Evolutionary conservation across 1,140 invertebrate species (phyloP).

Genomic region (Trichoplusia ni): DNA sequence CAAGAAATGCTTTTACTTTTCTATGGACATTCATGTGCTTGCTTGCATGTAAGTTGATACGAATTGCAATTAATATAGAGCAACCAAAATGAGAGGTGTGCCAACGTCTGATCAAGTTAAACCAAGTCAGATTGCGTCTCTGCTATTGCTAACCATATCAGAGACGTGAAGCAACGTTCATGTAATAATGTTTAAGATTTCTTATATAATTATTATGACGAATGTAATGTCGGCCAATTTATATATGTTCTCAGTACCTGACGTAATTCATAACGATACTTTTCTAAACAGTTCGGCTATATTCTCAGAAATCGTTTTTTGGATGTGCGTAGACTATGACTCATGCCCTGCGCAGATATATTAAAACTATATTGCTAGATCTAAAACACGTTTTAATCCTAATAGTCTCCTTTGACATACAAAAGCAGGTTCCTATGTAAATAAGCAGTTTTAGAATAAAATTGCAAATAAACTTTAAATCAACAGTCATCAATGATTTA

Average conservation of each 20-base stretch:
- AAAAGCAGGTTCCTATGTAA: too few relatives aligned
- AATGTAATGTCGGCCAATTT: background rate
- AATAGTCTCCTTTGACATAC: too few relatives aligned
- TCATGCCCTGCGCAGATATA: background rate
- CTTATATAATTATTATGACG: constrained; percentile 16
- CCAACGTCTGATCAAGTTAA: background rate
- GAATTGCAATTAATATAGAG: too few relatives aligned
- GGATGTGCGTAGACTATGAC: background rate
- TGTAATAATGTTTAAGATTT: constrained; percentile 2
- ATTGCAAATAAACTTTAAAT: background rate
- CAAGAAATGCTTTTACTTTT: too few relatives aligned
- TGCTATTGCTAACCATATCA: constrained; percentile 9
- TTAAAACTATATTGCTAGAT: background rate
- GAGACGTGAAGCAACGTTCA: constrained; percentile 11
- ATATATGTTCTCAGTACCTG: too few relatives aligned
- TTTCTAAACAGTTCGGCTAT: too few relatives aligned
- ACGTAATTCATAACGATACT: background rate
- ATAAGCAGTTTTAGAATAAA: too few relatives aligned
- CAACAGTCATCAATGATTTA: constrained; percentile 10
- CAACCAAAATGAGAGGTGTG: background rate
- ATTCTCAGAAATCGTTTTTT: background rate
- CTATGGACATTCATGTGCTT: too few relatives aligned
- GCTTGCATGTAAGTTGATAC: too few relatives aligned
- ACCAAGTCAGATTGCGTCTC: constrained; percentile 2
- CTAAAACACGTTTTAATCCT: background rate